Evolutionary conservation across 2,113 vertebrate species (phyloP).

Genomic region (Malurus alboscapulatus): DNA sequence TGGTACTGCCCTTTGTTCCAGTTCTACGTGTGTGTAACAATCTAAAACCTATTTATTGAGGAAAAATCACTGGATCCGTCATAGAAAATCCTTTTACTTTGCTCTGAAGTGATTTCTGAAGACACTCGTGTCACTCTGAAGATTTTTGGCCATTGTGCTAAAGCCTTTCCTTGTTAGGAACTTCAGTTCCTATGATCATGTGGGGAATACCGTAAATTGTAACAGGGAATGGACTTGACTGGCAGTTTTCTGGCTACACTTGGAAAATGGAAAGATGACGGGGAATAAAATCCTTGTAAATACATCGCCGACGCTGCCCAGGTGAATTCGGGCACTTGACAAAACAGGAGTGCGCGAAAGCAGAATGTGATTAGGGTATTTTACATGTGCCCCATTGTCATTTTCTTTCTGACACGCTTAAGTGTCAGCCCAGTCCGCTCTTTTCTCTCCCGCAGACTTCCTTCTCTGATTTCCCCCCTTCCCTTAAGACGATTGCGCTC

Average conservation of each 20-base stretch:
- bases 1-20: conserved; percentile 83
- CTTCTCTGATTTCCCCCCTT: neutral
- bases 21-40: conserved; percentile 86
- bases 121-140: conserved; percentile 77
- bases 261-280: conserved; percentile 69
- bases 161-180: conserved; percentile 78
- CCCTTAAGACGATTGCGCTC: conserved; percentile 62
- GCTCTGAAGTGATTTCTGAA: conserved; percentile 82
- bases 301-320: conserved; percentile 56
- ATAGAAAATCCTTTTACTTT: conserved; percentile 85
- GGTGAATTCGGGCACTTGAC: conserved; percentile 64
- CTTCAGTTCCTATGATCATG: conserved; percentile 77
- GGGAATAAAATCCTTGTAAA: conserved; percentile 71
- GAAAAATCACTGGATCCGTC: conserved; percentile 86
- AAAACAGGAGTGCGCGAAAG: conserved; percentile 5
- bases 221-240: conserved; percentile 70
- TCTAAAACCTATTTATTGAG: conserved; percentile 88
- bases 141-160: conserved; percentile 74
- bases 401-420: conserved; percentile 15
- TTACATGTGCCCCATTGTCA: conserved; percentile 21
- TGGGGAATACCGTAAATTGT: conserved; percentile 80
- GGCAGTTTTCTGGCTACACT: conserved; percentile 74
- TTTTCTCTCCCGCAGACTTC: neutral
- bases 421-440: neutral
- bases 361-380: neutral